Evolutionary conservation across 92 coral and sea anemone genomes (phyloP), one percentile per base, ranked within the genome.

Genomic region (Zoanthus sansibaricus): DNA sequence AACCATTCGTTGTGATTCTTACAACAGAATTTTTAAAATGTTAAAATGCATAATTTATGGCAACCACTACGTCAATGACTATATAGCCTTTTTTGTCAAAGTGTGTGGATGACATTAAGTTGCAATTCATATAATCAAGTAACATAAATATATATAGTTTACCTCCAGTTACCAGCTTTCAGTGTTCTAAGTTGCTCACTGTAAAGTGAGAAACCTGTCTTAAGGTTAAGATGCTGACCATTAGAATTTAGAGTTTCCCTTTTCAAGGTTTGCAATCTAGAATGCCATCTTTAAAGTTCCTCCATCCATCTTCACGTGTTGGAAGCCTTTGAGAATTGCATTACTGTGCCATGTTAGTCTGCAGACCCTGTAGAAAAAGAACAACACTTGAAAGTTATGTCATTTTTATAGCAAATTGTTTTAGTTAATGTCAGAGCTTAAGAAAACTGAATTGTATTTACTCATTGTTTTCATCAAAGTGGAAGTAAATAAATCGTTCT

Each of bases 391-490:
- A 51, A 6, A 51, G 12, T 6, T 51, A 51, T 0, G 7, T 51
- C 12, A 6, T 51, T 51, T 51, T 51, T 51, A 51, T 12, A 51
- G 56, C 56, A 6, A 51, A 51, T 0, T 51, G 56, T 12, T 6
- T 7, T 7, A 51, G 0, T 12, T 51, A 12, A 6, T 51, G 56
- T 51, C 56, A 51, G 56, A 51, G 12, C 56, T 6, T 9, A 12
- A 72, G n/a, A 33, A 72, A 46, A 14, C 13, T 1, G 8, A 14
- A 14, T 33, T 15, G 4, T 17, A 33, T 5, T 30, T 20, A 76
- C 82, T 76, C 82, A n/a, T 76, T 76, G 82, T 76, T 76, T 42
- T 76, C 67, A 76, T 78, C 68, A 59, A 78, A 30, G 51, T 78
- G 68, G 46, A 78, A 52, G 46, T 21, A 37, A 14, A 78, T 54